Evolutionary conservation across 2,888 invertebrate genomes (phyloP).

Genomic region (Argynnis bischoffii): DNA sequence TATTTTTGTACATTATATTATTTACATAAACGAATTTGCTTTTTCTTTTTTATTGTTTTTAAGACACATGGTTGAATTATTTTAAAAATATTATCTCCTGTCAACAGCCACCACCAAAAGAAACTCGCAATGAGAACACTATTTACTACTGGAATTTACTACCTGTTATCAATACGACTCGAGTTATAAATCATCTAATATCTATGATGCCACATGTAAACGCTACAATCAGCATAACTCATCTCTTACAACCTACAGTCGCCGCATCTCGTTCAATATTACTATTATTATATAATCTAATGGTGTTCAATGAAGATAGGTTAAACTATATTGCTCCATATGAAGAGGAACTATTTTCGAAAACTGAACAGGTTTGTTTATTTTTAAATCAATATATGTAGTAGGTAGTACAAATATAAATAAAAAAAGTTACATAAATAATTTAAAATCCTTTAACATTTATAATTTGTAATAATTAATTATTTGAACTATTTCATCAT

Average conservation of each 20-base stretch:
- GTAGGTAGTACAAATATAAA: not conserved
- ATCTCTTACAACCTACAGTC: constrained; percentile 62
- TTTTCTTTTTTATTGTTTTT: not conserved
- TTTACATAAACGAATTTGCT: not conserved
- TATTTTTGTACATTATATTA: not conserved
- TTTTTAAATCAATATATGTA: not conserved
- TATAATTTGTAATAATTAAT: too few species aligned
- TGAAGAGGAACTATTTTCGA: constrained; percentile 62
- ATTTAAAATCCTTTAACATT: too few species aligned
- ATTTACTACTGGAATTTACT: constrained; percentile 68
- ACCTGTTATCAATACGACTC: constrained; percentile 66
- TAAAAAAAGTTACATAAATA: too few species aligned
- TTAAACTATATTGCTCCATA: constrained; percentile 56
- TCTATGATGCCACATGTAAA: constrained; percentile 52
- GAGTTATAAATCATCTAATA: constrained; percentile 61
- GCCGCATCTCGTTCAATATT: constrained; percentile 57
- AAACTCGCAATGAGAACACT: constrained; percentile 58
- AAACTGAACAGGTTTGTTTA: constrained; percentile 46
- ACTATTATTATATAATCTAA: constrained; percentile 58
- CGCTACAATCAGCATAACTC: constrained; percentile 49
- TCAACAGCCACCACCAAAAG: constrained; percentile 59
- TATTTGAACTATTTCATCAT: too few species aligned
- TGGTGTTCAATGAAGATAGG: constrained; percentile 59
- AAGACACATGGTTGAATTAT: not conserved
- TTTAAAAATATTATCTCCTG: not conserved